Percentiles rank a stretch among this genome's conserved stretches.
Conservation (phyloP, 1,140 invertebrate genomes). For the Cydia pomonella region DNA sequence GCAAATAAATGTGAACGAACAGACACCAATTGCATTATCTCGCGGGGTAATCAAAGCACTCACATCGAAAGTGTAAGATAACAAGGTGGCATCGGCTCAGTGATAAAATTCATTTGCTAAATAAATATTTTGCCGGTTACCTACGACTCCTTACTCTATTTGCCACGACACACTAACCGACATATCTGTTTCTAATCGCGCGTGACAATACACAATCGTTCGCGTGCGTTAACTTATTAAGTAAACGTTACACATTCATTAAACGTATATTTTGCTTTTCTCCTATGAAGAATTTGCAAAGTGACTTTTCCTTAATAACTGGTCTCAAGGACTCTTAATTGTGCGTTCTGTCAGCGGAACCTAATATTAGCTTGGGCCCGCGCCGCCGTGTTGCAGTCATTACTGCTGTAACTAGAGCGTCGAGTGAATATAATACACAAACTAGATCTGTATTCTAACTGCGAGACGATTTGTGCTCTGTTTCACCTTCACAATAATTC, state of each 20-base stretch:
- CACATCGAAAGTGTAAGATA: constrained; percentile 18
- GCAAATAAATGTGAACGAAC: background rate
- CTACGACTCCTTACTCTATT: constrained; percentile 29
- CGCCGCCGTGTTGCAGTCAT: constrained; percentile 45
- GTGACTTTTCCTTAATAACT: constrained; percentile 12
- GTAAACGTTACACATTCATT: constrained; percentile 22
- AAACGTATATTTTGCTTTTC: constrained; percentile 6
- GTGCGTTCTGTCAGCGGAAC: background rate
- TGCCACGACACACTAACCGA: constrained; percentile 55
- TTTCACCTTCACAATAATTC: constrained; percentile 49
- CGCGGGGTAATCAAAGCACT: background rate
- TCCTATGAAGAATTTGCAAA: constrained; percentile 9
- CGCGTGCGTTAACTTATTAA: constrained; percentile 42
- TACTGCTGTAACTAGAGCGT: constrained; percentile 57
- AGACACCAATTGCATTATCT: constrained; percentile 12
- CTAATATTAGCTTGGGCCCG: constrained; percentile 35
- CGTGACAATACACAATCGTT: constrained; percentile 53
- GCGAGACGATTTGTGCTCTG: constrained; percentile 63
- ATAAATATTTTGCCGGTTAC: constrained; percentile 35
- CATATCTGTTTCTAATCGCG: constrained; percentile 54
- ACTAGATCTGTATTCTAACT: constrained; percentile 50
- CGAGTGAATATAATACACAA: constrained; percentile 62
- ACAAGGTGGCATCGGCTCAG: background rate
- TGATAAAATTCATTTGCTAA: constrained; percentile 23
- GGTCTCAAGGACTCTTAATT: constrained; percentile 16